Evolutionary conservation across 1,140 invertebrate genomes (phyloP), one percentile per base, ranked within the genome.

Genomic region (Procambarus virginalis): DNA sequence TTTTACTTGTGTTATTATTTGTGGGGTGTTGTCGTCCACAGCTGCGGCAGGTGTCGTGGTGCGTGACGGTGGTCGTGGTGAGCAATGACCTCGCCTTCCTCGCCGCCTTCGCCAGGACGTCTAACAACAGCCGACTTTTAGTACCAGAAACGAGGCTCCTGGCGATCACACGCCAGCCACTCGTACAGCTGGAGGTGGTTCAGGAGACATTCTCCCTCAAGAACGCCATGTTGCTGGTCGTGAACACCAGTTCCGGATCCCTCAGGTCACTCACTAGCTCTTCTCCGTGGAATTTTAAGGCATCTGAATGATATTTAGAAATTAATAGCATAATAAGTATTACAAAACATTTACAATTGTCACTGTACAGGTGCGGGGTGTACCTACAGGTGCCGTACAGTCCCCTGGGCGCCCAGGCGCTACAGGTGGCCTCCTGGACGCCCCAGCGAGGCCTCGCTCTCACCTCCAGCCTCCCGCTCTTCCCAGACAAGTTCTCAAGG

Each of bases 401-500:
- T 17, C 68, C 83, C 2, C 20, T 45, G 2, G 20, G 49, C 83
- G 45, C 60, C 48, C 68, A 17, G 83, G 46, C 73, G 17, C 8
- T 12, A 20, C 46, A 76, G 83, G 70, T 84, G 2, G 83, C 83
- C 14, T 76, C 68, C 45, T 84, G 83, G 83, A 70, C 83, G 20
- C 51, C 68, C 2, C 46, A 5, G 17, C 48, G 83, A 34, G 83
- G 83, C 70, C 83, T 81, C n/a, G 51, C 20, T 34, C 79, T 84
- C 17, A n/a, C 51, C 45, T n/a, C 73, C 51, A 46, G n/a, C n/a
- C 4, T 48, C 2, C 48, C 48, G 17, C 68, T 84, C 49, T 84
- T 84, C 70, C 68, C 83, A 14, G 70, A 84, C 49, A 84, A 84
- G 73, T 84, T 84, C 22, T 49, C 68, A 46, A 75, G 46, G 83